These are phyloP conservation scores for Bolinopsis microptera DNA, from an alignment of 37 sponge, comb jelly and placozoan genomes.

Conservation along the genomic window DNA sequence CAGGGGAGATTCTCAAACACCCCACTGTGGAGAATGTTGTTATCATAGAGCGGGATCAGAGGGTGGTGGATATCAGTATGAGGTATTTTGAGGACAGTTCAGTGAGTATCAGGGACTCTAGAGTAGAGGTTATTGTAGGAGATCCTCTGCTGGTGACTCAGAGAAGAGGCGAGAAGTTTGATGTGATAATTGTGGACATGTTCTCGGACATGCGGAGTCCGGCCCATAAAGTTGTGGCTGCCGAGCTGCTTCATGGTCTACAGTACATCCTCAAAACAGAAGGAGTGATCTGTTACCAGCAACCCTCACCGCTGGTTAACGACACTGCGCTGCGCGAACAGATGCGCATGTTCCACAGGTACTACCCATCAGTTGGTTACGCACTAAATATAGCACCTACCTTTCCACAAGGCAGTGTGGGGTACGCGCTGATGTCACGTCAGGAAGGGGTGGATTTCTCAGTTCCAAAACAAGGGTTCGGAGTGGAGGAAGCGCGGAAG, in stretches of 20 bases:
- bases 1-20: conserved; percentile 5
- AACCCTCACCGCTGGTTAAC: neutral
- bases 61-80: conserved; percentile 42
- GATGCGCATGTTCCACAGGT: conserved; percentile 16
- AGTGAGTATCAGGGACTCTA: neutral
- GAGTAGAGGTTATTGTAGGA: neutral
- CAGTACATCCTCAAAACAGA: neutral
- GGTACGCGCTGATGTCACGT: neutral
- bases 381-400: conserved; percentile 15
- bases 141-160: conserved; percentile 4
- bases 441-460: conserved; percentile 37
- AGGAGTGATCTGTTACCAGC: conserved; percentile 9
- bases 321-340: neutral
- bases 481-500: neutral
- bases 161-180: neutral
- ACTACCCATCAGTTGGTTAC: conserved; percentile 2
- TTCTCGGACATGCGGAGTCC: conserved; percentile 1
- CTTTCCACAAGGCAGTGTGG: neutral
- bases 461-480: neutral
- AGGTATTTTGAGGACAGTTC: conserved; percentile 19
- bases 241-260: neutral
- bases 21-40: neutral
- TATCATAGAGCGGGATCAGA: conserved; percentile 16
- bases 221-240: conserved; percentile 1
- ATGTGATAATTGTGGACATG: conserved; percentile 5